Conservation (phyloP, 2,797 vertebrate genomes). For the Hoplostethus mediterraneus region DNA sequence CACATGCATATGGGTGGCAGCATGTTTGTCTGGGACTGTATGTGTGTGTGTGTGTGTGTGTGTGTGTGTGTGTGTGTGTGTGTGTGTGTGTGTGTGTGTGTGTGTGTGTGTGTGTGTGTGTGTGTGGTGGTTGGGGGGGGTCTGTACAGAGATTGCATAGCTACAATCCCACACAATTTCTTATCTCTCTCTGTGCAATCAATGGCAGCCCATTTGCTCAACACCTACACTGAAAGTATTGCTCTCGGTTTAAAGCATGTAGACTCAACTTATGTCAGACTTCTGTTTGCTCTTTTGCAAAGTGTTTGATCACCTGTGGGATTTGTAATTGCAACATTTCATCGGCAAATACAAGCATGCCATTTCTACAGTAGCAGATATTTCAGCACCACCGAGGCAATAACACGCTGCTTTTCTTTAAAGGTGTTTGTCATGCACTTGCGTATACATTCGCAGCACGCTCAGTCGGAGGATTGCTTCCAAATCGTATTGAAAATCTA, state of each 20-base stretch:
- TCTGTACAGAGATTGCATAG: slow-evolving; percentile 8
- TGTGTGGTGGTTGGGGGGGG: slow-evolving; percentile 1
- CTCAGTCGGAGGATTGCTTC: slow-evolving; percentile 11
- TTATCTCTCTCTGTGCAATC: slow-evolving; percentile 39
- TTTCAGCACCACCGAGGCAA: slow-evolving; percentile 12
- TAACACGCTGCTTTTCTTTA: slow-evolving; percentile 27
- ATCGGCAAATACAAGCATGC: slow-evolving; percentile 64
- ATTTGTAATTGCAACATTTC: slow-evolving; percentile 70
- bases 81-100: not conserved
- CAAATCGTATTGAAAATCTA: not conserved
- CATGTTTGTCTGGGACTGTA: too few relatives aligned
- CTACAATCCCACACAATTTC: slow-evolving; percentile 12
- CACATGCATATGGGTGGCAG: too few relatives aligned
- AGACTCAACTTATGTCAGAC: slow-evolving; percentile 24
- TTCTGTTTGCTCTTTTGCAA: slow-evolving; percentile 67
- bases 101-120: not conserved
- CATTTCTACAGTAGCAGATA: slow-evolving; percentile 32
- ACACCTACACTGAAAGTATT: slow-evolving; percentile 38
- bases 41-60: too few relatives aligned
- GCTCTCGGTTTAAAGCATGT: slow-evolving; percentile 46
- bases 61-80: not conserved
- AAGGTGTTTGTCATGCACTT: slow-evolving; percentile 14
- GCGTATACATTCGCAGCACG: slow-evolving; percentile 5
- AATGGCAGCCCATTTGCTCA: slow-evolving; percentile 34
- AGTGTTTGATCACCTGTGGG: slow-evolving; percentile 77